phyloP scores from a whole-genome alignment of 2,888 invertebrate species.

The Fragum fragum region DNA sequence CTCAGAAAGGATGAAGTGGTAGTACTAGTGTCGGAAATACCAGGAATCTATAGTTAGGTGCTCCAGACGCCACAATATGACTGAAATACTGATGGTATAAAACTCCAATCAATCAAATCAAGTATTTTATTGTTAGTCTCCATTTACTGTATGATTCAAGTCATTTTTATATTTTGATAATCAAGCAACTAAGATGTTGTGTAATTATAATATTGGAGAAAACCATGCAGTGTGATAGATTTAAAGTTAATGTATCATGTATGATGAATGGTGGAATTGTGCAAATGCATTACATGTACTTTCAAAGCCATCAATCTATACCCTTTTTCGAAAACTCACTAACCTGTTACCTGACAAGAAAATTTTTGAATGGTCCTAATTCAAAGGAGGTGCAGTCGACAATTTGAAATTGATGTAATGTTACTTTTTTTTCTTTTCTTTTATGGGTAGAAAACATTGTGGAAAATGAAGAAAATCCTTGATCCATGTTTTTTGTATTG shows the following conservation, averaged over 20 bases:
- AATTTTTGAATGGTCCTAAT: background rate
- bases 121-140: no score
- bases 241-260: constrained; percentile 20
- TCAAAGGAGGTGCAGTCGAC: background rate
- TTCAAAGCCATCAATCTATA: background rate
- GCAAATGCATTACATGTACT: constrained; percentile 21
- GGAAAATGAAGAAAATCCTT: background rate
- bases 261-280: constrained; percentile 12
- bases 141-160: background rate
- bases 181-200: background rate
- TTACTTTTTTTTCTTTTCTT: no score
- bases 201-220: background rate
- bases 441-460: no score
- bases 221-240: constrained; percentile 20
- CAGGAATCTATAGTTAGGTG: no score
- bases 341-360: background rate
- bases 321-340: background rate
- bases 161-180: no score
- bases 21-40: no score
- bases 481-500: background rate
- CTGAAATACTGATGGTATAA: no score
- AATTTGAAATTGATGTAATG: background rate
- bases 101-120: no score
- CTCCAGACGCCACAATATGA: no score
- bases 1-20: no score